Base-by-base conservation (phyloP, 2,888 invertebrate genomes). In the Platypus cylindrus region DNA sequence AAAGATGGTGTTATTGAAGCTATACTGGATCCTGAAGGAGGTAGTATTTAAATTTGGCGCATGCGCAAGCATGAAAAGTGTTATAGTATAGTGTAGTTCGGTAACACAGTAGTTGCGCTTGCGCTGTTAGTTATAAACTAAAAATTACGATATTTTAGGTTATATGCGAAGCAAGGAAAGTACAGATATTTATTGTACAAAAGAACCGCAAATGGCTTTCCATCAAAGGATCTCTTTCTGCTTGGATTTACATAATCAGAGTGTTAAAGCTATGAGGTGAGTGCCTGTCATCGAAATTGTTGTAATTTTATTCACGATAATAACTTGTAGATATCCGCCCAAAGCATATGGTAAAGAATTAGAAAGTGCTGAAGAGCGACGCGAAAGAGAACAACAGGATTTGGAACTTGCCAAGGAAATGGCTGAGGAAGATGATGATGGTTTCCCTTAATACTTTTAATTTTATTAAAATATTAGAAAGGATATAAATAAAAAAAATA, bases 371-470 rank as follows among this genome's bases (percentile, higher is more conserved):
- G 94, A 94, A 64, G 94, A 95, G 54, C 74, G 95, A 32, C 71
- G 95, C 38, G 95, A 95, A 62, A 69, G 94, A 33, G 95, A 97
- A 60, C 94, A 95, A 55, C 94, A 97, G 62, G 98, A 99, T 64
- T 68, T 98, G 53, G 98, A 98, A 61, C 70, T 95, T 51, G 98
- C 98, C n/a, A 98, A 97, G 62, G 97, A 98, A 67, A 93, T 98
- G 84, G 95, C 95, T 5, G 98, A 98, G 58, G 97, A 98, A 59
- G 97, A 98, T 63, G 94, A 95, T 68, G 91, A 91, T 66, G 83
- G 83, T 46, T 84, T 83, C 56, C 68, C 69, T 47, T 69, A 58
- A 59, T 52, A 5, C 17, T n/a, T 16, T 3, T 5, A 11, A 17
- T 38, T 38, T 28, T 22, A 16, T 14, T 33, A 29, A 33, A 12